These are phyloP conservation scores for Zootermopsis nevadensis DNA, from an alignment of 2,888 invertebrate species.

Conservation along the genomic window DNA sequence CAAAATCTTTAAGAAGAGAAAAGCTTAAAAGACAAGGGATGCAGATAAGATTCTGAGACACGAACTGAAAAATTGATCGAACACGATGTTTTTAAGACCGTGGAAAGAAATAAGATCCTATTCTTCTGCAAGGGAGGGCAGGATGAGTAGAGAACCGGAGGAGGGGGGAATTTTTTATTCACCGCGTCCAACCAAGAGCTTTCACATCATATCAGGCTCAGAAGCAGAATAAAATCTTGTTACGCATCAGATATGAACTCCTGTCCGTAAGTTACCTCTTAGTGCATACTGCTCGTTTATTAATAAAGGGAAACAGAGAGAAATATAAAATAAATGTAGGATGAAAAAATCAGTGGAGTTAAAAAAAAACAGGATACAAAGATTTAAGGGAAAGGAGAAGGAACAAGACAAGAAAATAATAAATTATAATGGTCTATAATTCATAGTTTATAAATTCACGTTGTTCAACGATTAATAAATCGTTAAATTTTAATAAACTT, in stretches of 20 bases:
- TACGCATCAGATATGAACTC: neutral
- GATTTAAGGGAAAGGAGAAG: too few species aligned
- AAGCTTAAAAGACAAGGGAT: constrained; percentile 19
- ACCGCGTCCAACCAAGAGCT: neutral
- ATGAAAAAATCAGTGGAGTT: neutral
- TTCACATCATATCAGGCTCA: constrained; percentile 20
- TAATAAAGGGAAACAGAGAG: neutral
- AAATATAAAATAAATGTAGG: neutral
- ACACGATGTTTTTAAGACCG: constrained; percentile 45
- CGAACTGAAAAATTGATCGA: constrained; percentile 47
- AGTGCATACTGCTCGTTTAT: neutral
- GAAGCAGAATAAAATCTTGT: constrained; percentile 29
- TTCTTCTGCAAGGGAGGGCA: constrained; percentile 15
- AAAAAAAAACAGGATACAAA: too few species aligned
- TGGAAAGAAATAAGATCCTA: constrained; percentile 42
- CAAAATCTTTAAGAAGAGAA: neutral
- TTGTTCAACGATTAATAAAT: too few species aligned
- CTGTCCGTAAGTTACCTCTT: neutral
- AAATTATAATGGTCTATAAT: too few species aligned
- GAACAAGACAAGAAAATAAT: too few species aligned
- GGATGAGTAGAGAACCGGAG: neutral
- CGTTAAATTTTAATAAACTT: too few species aligned
- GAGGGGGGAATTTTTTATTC: constrained; percentile 34
- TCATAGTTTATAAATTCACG: too few species aligned
- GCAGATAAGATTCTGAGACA: constrained; percentile 29